A percentile compares a stretch with the other conserved stretches of the same genome.
Evolutionary conservation across 2,113 vertebrate genomes (phyloP).

Genomic region (Diphyllodes magnificus): DNA sequence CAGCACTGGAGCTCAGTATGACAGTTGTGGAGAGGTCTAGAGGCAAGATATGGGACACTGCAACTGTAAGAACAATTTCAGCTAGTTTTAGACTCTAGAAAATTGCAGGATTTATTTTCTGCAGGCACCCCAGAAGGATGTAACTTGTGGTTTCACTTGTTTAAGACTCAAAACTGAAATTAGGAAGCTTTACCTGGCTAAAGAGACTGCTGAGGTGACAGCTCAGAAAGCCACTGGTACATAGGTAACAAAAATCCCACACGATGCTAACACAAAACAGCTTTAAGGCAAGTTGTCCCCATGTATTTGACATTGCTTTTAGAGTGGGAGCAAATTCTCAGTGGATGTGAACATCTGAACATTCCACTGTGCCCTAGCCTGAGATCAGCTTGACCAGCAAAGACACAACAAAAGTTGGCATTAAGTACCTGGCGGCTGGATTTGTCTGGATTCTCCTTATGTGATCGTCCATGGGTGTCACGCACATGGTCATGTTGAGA

Average conservation of each 20-base stretch:
- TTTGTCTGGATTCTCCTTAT: not conserved
- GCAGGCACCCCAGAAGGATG: fast-evolving
- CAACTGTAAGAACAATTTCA: not conserved
- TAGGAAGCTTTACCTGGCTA: not conserved
- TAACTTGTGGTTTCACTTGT: not conserved
- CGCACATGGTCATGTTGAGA: fast-evolving
- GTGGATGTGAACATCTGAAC: not conserved
- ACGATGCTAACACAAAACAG: fast-evolving
- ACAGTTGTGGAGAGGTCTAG: not conserved
- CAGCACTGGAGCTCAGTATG: not conserved
- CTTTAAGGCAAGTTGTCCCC: not conserved
- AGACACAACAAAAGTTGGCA: not conserved
- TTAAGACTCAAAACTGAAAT: not conserved
- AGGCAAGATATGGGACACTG: not conserved
- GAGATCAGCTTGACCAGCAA: not conserved
- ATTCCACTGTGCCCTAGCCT: not conserved
- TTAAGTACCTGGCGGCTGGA: not conserved
- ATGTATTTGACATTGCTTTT: fast-evolving
- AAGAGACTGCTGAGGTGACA: not conserved
- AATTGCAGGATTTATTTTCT: not conserved
- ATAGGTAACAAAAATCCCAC: not conserved
- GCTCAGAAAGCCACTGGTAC: not conserved
- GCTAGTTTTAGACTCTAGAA: not conserved
- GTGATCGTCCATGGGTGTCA: fast-evolving
- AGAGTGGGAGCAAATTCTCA: not conserved